These are phyloP conservation scores for Lottia gigantea DNA, from an alignment of 2,888 invertebrate genomes.

Conservation along the genomic window DNA sequence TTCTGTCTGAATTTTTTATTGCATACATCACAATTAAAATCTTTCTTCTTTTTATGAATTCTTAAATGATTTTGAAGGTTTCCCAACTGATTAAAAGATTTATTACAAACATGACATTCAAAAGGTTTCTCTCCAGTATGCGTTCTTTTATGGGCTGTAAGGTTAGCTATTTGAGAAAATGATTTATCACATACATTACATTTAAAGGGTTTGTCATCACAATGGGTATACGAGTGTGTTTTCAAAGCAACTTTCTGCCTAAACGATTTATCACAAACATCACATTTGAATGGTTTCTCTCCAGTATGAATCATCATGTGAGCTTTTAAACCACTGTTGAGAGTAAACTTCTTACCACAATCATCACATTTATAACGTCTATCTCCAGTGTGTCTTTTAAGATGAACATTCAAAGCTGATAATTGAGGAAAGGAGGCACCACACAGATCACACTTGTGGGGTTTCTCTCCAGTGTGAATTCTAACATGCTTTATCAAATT, in stretches of 20 bases:
- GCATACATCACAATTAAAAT: no score
- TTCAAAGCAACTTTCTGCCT: constrained; percentile 64
- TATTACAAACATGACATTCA: background rate
- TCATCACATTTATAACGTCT: background rate
- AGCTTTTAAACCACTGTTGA: background rate
- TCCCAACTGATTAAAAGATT: background rate
- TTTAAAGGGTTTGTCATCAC: constrained; percentile 63
- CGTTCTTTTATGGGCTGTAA: constrained; percentile 25
- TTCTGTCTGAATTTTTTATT: no score
- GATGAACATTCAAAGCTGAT: background rate
- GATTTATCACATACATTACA: constrained; percentile 59
- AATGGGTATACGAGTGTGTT: constrained; percentile 74
- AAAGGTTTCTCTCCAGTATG: background rate
- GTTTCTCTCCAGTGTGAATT: no score
- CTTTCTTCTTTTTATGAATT: no score
- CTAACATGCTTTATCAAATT: no score
- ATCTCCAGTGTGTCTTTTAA: background rate
- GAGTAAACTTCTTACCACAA: background rate
- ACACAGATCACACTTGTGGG: background rate
- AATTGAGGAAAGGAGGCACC: background rate
- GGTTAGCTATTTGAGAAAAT: constrained; percentile 21
- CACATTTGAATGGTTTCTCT: constrained; percentile 66
- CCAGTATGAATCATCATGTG: constrained; percentile 58
- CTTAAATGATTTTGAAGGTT: background rate
- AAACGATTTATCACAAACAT: constrained; percentile 64